phyloP scores from a whole-genome alignment of 2,113 vertebrate genomes.

The Menidia beryllina region DNA sequence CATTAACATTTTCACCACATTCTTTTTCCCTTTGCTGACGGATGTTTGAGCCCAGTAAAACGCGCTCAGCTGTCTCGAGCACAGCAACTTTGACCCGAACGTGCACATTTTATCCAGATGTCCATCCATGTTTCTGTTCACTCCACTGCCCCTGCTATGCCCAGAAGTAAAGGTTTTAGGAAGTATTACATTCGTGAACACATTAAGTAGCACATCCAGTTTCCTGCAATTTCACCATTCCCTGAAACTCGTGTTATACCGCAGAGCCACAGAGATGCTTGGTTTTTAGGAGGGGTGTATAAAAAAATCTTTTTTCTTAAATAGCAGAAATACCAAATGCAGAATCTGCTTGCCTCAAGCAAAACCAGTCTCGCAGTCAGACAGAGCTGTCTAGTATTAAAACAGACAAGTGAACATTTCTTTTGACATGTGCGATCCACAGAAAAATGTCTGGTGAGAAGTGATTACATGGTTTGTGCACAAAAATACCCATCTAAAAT shows the following conservation, averaged over 20 bases:
- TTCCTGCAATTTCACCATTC: slow-evolving; percentile 79
- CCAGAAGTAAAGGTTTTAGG: slow-evolving; percentile 68
- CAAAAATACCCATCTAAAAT: slow-evolving; percentile 46
- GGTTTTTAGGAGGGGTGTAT: slow-evolving; percentile 63
- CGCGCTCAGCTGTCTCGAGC: slow-evolving; percentile 53
- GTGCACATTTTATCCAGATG: slow-evolving; percentile 71
- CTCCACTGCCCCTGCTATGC: slow-evolving; percentile 60
- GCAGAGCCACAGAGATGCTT: slow-evolving; percentile 62
- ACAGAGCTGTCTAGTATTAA: slow-evolving; percentile 58
- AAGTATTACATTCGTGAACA: slow-evolving; percentile 80
- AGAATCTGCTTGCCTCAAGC: slow-evolving; percentile 58
- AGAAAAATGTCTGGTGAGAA: slow-evolving; percentile 55
- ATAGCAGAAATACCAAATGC: slow-evolving; percentile 60
- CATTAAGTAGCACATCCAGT: slow-evolving; percentile 79
- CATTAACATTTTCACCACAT: too few species aligned
- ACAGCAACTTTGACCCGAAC: slow-evolving; percentile 68
- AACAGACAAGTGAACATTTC: slow-evolving; percentile 68
- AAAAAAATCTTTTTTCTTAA: too few species aligned
- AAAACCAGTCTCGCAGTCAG: slow-evolving; percentile 46
- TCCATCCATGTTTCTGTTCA: slow-evolving; percentile 69
- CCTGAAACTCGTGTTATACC: slow-evolving; percentile 74
- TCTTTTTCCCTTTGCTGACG: too few species aligned
- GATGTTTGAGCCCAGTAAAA: slow-evolving; percentile 63
- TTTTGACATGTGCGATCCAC: slow-evolving; percentile 54
- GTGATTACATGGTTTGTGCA: slow-evolving; percentile 54